Base-by-base conservation (phyloP, 2,797 vertebrate species). In the Tokudaia muenninki region DNA sequence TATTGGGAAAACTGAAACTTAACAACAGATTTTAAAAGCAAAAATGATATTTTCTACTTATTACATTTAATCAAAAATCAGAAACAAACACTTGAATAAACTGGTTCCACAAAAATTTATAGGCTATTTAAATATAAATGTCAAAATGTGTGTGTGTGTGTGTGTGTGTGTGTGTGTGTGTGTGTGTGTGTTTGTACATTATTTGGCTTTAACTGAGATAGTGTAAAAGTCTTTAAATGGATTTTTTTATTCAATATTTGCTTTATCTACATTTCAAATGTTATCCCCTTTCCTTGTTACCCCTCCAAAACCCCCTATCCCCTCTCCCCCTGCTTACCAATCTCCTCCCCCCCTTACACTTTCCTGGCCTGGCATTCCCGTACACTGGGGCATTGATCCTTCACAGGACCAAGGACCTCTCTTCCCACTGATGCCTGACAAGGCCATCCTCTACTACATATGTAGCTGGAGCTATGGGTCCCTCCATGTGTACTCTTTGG, bases 11-110 rank as follows among this genome's bases (percentile, higher is more conserved):
- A 63, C 29, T 82, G 22, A 9, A 81, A 44, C 2, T 34, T 93
- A 86, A 26, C 9, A 78, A 87, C 3, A n/a, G 12, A 90, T 44
- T 72, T 8, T 87, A 92, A n/a, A 87, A 84, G 41, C 31, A 87
- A 89, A 78, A 94, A 63, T 14, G 5, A 26, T 72, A 84, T 87
- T 96, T 83, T n/a, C 22, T 89, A 34, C 26, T 21, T 65, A 21
- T 90, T 94, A 86, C 78, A 90, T 72, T 44, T 79, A 44, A 93
- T 96, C 92, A 94, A 82, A 95, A 11, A 37, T 82, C 74, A 77
- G n/a, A 94, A 93, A 57, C 75, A 87, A 52, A 67, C 7, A 96
- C 41, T 77, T 17, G 29, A 61, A 94, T 93, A 92, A 91, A 6
- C 10, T 31, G 82, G 5, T 87, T 92, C 31, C n/a, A 83, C 6